These are phyloP conservation scores for Neosilurus hyrtlii DNA, from an alignment of 2,797 vertebrate genomes.

Conservation along the genomic window DNA sequence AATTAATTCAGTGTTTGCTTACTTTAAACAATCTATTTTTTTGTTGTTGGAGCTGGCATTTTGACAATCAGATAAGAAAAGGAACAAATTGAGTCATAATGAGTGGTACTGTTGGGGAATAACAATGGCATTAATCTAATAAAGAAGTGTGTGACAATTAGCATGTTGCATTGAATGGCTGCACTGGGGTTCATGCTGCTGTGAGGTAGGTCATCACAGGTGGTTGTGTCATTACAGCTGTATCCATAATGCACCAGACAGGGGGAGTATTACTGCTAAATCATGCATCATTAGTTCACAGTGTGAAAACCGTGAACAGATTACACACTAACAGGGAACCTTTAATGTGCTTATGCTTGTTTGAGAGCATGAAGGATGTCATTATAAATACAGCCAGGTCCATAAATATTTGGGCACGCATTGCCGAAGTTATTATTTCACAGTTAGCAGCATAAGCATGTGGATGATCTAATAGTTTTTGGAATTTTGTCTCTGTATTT, in stretches of 20 bases:
- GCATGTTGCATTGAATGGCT: conserved; percentile 49
- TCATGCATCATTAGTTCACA: conserved; percentile 49
- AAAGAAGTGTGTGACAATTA: conserved; percentile 65
- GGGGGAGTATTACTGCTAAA: conserved; percentile 48
- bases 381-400: neutral
- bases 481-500: too few relatives aligned
- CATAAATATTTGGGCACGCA: neutral
- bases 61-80: conserved; percentile 70
- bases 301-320: conserved; percentile 42
- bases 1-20: conserved; percentile 67
- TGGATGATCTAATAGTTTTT: too few relatives aligned
- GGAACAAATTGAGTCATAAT: conserved; percentile 71
- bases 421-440: neutral
- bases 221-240: conserved; percentile 55
- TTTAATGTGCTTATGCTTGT: conserved; percentile 6
- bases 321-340: neutral
- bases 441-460: too few relatives aligned
- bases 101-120: conserved; percentile 65
- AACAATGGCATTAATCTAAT: conserved; percentile 66
- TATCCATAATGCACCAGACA: conserved; percentile 62
- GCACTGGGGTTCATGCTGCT: conserved; percentile 27
- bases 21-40: neutral
- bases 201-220: conserved; percentile 61
- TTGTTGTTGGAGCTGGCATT: neutral
- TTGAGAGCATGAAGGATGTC: neutral